Percentiles rank a stretch among this genome's conserved stretches.
Conservation (phyloP, 1,140 invertebrate genomes). For the Phthorimaea operculella region DNA sequence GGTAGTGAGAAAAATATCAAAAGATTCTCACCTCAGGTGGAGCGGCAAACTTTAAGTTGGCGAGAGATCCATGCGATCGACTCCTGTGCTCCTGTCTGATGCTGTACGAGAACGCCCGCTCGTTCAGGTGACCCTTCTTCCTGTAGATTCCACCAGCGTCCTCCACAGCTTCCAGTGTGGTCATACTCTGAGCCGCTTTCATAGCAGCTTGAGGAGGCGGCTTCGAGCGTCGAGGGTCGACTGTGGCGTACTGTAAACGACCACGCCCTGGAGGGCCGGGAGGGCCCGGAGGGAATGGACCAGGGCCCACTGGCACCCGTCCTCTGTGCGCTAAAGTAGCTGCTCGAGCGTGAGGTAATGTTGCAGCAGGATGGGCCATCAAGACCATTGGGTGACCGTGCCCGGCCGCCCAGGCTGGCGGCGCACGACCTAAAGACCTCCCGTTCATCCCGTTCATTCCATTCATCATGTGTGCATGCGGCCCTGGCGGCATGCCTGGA, state of each 20-base stretch:
- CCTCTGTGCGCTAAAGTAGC: conserved; percentile 48
- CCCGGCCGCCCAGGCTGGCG: conserved; percentile 61
- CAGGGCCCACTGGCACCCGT: conserved; percentile 38
- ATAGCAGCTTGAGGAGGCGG: conserved; percentile 75
- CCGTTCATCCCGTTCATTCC: conserved; percentile 64
- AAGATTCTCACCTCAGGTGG: conserved; percentile 68
- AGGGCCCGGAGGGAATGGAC: conserved; percentile 46
- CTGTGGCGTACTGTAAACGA: conserved; percentile 70
- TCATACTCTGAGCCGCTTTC: conserved; percentile 84
- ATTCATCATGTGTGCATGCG: conserved; percentile 37
- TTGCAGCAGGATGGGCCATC: conserved; percentile 66
- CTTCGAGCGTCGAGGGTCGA: conserved; percentile 76
- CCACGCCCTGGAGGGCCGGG: conserved; percentile 69
- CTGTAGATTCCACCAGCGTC: conserved; percentile 88
- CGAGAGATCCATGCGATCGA: conserved; percentile 88
- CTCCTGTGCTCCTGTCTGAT: conserved; percentile 93
- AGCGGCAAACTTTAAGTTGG: conserved; percentile 84
- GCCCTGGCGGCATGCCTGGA: conserved; percentile 32
- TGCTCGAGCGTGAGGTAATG: conserved; percentile 64
- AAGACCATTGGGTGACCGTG: conserved; percentile 62
- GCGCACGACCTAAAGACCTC: conserved; percentile 62
- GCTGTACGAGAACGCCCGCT: conserved; percentile 93
- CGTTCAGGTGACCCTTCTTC: conserved; percentile 92
- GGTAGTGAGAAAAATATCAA: not conserved
- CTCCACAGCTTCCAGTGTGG: conserved; percentile 75